Conservation (phyloP, 1,140 invertebrate genomes). For the Sitodiplosis mosellana region DNA sequence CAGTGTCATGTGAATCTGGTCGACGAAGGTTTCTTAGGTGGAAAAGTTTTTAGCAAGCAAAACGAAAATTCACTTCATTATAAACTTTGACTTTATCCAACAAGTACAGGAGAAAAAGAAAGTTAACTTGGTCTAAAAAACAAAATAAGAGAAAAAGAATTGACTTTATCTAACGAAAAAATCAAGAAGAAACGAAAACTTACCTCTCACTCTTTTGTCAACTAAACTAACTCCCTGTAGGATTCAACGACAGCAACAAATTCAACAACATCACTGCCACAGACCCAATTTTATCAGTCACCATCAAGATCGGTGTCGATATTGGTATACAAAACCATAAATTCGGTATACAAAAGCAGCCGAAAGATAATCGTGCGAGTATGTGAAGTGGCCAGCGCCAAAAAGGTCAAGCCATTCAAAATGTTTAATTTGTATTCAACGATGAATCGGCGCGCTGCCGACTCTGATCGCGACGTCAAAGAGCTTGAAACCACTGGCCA, state of each 20-base stretch:
- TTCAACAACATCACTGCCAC: too few relatives aligned
- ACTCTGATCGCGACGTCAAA: conserved; percentile 32
- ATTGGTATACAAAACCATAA: conserved; percentile 23
- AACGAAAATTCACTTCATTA: too few relatives aligned
- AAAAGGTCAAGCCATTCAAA: conserved; percentile 21
- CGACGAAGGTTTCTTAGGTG: too few relatives aligned
- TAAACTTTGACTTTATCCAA: too few relatives aligned
- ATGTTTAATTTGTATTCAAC: conserved; percentile 65
- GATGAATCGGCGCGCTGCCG: conserved; percentile 40
- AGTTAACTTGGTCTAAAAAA: too few relatives aligned
- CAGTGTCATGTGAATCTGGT: too few relatives aligned
- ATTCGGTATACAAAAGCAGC: conserved; percentile 25
- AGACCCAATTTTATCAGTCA: too few relatives aligned
- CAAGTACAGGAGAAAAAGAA: too few relatives aligned
- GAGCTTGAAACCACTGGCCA: conserved; percentile 48
- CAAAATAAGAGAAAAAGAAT: too few relatives aligned
- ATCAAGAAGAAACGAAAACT: too few relatives aligned
- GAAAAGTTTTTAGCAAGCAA: too few relatives aligned
- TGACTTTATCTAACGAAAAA: too few relatives aligned
- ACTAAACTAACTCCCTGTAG: conserved; percentile 7
- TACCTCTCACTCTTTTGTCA: conserved; percentile 6
- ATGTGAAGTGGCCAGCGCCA: conserved; percentile 24
- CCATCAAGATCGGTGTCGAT: conserved; percentile 17
- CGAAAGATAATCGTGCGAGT: conserved; percentile 25
- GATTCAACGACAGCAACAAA: neutral